phyloP scores from a whole-genome alignment of 2,113 vertebrate species.

The Psilopsiagon aymara region DNA sequence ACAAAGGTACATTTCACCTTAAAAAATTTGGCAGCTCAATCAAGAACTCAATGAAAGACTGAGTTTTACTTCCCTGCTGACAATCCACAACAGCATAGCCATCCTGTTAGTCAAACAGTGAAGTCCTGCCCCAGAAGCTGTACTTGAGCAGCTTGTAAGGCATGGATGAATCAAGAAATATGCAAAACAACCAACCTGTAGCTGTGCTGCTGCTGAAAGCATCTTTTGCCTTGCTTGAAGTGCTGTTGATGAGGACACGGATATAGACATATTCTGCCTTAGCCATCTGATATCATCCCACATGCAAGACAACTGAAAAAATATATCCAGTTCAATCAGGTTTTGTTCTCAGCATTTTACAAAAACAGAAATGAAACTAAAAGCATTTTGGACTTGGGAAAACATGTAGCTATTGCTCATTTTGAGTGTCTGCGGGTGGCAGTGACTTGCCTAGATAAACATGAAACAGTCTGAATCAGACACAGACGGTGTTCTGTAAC shows the following conservation, averaged over 20 bases:
- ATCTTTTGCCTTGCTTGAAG: slow-evolving; percentile 96
- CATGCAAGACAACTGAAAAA: slow-evolving; percentile 94
- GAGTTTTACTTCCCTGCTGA: neutral
- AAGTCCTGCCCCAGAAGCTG: neutral
- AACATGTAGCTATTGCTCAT: neutral
- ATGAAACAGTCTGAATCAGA: neutral
- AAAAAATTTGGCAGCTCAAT: neutral
- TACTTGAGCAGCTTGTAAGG: neutral
- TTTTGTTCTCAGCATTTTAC: neutral
- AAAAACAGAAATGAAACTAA: neutral
- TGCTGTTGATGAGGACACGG: slow-evolving; percentile 90
- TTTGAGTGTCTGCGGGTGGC: neutral
- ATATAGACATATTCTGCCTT: slow-evolving; percentile 89
- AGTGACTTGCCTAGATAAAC: neutral
- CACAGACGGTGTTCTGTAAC: neutral
- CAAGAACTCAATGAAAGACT: neutral
- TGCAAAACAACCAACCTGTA: slow-evolving; percentile 83
- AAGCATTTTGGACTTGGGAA: neutral
- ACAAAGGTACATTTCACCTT: neutral
- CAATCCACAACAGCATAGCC: neutral
- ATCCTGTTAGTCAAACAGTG: neutral
- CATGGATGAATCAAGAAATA: neutral
- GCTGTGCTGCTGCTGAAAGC: slow-evolving; percentile 88
- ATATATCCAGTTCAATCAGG: neutral
- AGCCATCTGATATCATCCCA: slow-evolving; percentile 98